These are phyloP conservation scores for Ernsta delagoae DNA, from an alignment of 2,888 invertebrate species.

Conservation along the genomic window DNA sequence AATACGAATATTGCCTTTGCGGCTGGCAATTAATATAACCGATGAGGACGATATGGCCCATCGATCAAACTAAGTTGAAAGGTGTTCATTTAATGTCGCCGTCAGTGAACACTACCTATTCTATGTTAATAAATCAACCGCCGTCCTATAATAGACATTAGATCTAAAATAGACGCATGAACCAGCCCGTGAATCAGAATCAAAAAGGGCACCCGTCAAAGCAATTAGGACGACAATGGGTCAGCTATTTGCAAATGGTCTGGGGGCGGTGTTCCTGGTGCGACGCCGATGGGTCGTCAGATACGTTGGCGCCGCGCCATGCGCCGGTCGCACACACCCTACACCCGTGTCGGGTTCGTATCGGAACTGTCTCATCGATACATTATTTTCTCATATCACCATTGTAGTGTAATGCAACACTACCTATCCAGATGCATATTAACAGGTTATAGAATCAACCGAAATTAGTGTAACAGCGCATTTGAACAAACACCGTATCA, in stretches of 20 bases:
- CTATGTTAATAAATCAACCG: constrained; percentile 1
- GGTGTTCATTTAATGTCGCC: constrained; percentile 18
- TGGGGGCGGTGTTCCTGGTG: constrained; percentile 42
- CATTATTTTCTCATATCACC: background rate
- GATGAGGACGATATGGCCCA: constrained; percentile 21
- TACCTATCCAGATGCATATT: background rate
- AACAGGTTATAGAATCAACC: background rate
- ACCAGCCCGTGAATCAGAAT: constrained; percentile 62
- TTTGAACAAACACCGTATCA: constrained; percentile 24
- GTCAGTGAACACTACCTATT: constrained; percentile 21
- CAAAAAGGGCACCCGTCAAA: constrained; percentile 57
- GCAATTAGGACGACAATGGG: constrained; percentile 62
- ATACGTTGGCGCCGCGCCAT: constrained; percentile 42
- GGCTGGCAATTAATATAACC: background rate
- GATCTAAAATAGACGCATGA: constrained; percentile 38
- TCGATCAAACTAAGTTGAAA: constrained; percentile 26
- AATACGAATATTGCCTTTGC: background rate
- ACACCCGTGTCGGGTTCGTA: constrained; percentile 20
- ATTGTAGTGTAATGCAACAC: constrained; percentile 13
- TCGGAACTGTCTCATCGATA: constrained; percentile 8
- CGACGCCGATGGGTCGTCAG: constrained; percentile 40
- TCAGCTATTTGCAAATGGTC: constrained; percentile 56
- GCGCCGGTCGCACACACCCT: constrained; percentile 14
- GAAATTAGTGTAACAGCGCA: constrained; percentile 13
- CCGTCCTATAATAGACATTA: constrained; percentile 6